Evolutionary conservation across 2,797 vertebrate genomes (phyloP), one percentile per base, ranked within the genome.

Genomic region (Fistularia commersonii): DNA sequence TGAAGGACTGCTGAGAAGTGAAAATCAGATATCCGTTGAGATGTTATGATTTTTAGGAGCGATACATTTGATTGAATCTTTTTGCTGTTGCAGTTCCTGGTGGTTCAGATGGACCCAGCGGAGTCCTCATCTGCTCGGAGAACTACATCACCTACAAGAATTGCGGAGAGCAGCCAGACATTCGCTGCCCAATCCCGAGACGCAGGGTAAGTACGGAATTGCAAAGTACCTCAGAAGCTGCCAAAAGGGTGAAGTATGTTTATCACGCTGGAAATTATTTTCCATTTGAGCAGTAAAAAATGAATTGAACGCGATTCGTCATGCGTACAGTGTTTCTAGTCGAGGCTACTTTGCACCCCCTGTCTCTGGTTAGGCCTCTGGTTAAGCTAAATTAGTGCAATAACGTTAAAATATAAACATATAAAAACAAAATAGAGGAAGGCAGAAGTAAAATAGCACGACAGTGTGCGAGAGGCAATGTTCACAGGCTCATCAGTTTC

Each of bases 81-180:
- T 6, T 79, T 13, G 10, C 13, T 57, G 35, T 5, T 73, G 1
- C 69, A 99, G 97, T 99, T 72, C 97, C 97, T 9, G 97, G 97
- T 53, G 97, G 97, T 38, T 96, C 97, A 1, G 97, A 99, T 61
- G 97, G 97, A 3, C 97, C 97, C 36, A 99, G 97, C 0, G 97
- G 97, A 15, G 97, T 99, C 35, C 90, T 99, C 48, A 99, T 99
- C 71, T 99, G 97, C 77, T 99, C 97, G 7, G 97, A 99, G 85
- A 99, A 99, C 74, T 99, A 99, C 47, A 99, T 99, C 72, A 99
- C 97, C 2, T 99, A 99, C 48, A 99, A 99, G 84, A 99, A 99
- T 57, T 99, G 99, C 5, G 97, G 97, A 58, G 97, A 99, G 82
- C 97, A 99, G 75, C 97, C 97, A 1, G 97, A 99, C 79, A 99